Evolutionary conservation across 2,797 vertebrate species (phyloP).

Genomic region (Heliangelus exortis): DNA sequence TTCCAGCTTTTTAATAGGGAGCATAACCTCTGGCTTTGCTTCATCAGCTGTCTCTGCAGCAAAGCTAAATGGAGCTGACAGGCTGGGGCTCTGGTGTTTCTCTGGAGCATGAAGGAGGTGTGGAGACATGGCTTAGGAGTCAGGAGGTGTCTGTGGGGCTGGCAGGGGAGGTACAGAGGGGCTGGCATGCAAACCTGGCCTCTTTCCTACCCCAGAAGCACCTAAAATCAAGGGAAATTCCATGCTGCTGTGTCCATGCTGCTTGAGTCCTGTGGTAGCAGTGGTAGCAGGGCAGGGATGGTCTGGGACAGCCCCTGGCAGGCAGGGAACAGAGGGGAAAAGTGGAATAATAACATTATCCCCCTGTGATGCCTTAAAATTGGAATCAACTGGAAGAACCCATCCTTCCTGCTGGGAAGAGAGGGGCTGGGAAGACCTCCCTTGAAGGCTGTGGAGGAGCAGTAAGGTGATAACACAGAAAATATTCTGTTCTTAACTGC

Average conservation of each 20-base stretch:
- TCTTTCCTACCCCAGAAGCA: background rate
- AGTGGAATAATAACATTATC: constrained; percentile 33
- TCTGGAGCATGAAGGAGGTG: fast-evolving
- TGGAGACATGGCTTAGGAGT: fast-evolving
- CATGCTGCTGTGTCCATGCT: background rate
- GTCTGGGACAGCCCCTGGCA: background rate
- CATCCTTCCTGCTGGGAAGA: background rate
- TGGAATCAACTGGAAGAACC: constrained; percentile 18
- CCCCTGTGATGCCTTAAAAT: constrained; percentile 35
- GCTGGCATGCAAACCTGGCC: fast-evolving
- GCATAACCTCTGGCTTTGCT: background rate
- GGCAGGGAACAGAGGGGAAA: constrained; percentile 3
- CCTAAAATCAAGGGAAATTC: background rate
- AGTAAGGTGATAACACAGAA: constrained; percentile 55
- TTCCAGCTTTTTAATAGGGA: background rate
- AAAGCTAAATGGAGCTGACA: background rate
- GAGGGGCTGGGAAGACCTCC: constrained; percentile 14
- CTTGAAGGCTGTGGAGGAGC: background rate
- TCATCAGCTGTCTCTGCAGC: background rate
- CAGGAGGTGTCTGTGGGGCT: background rate
- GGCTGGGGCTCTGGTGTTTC: background rate
- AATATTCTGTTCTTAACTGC: background rate
- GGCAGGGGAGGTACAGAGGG: background rate
- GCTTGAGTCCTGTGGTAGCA: background rate
- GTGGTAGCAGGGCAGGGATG: background rate